phyloP scores from a whole-genome alignment of 2,888 invertebrate species.

The Rhamphomyia laevipes region DNA sequence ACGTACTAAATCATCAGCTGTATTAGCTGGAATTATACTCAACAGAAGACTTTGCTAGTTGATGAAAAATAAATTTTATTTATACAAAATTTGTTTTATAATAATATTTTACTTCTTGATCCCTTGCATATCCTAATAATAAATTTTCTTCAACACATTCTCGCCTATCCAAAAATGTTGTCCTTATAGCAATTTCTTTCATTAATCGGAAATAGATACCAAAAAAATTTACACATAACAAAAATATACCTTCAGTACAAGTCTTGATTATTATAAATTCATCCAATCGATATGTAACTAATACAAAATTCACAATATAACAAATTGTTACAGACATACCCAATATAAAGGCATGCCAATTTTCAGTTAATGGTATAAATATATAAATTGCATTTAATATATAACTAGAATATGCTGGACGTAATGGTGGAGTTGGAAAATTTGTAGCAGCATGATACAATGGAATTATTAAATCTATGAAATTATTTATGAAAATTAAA shows the following conservation, averaged over 20 bases:
- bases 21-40: constrained; percentile 77
- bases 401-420: constrained; percentile 61
- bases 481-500: background rate
- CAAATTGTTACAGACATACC: constrained; percentile 55
- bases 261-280: constrained; percentile 34
- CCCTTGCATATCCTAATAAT: constrained; percentile 67
- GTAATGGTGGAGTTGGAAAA: constrained; percentile 36
- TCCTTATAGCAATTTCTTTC: constrained; percentile 75
- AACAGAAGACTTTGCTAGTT: constrained; percentile 68
- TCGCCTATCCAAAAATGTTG: constrained; percentile 76
- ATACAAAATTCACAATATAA: constrained; percentile 48
- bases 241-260: constrained; percentile 46
- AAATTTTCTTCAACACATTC: constrained; percentile 78
- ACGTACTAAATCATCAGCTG: constrained; percentile 51
- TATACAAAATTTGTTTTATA: background rate
- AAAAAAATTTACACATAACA: constrained; percentile 60
- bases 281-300: constrained; percentile 43
- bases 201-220: constrained; percentile 82
- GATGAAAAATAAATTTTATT: constrained; percentile 3
- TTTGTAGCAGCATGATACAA: constrained; percentile 48
- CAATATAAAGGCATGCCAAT: constrained; percentile 55
- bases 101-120: constrained; percentile 57
- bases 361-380: constrained; percentile 68
- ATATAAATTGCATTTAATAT: constrained; percentile 69
- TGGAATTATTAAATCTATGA: constrained; percentile 52